Base-by-base conservation (phyloP, 2,113 vertebrate species). In the Rhadina sibilatrix region DNA sequence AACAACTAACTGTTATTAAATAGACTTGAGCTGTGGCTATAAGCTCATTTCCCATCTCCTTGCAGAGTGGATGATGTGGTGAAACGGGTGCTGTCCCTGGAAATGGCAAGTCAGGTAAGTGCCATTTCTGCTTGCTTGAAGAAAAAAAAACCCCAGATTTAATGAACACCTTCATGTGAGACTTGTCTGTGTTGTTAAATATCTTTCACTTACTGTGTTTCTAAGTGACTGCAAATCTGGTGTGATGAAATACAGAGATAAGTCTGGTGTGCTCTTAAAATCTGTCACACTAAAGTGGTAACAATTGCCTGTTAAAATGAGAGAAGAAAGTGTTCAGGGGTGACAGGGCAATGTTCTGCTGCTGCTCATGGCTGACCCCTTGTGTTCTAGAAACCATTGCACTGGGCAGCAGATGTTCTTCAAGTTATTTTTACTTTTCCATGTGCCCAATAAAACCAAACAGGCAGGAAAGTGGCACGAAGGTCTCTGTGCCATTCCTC, bases 21-120 rank as follows among this genome's bases (percentile, higher is more conserved):
- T 15, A 5, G 9, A 11, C 9, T 69, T 71, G n/a, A n/a, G n/a
- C n/a, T n/a, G n/a, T n/a, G n/a, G n/a, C n/a, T 30, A 9, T 37
- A 17, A 94, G 40, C 46, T 94, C 23, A 80, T 75, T 59, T 93
- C 3, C 70, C 30, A 13, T 84, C 85, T 97, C 70, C 46, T 89
- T 95, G 84, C 94, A 99, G 99, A 17, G 97, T 98, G 47, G 98
- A 99, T 25, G 99, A 99, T 85, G 50, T 99, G 11, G 98, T 99
- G 82, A 99, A 94, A 97, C 98, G 98, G 76, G 84, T 99, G n/a
- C 89, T 99, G 80, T 98, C 99, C 8, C 87, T 99, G 98, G 99
- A 99, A 96, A 98, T 99, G 95, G 99, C 98, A 22, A 98, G 81
- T 92, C 98, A 98, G 96, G 99, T 99, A 93, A 98, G 99, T 97